A percentile compares a stretch with the other conserved stretches of the same genome.
phyloP scores from a whole-genome alignment of 2,113 vertebrate species.

The Glaucomys volans region DNA sequence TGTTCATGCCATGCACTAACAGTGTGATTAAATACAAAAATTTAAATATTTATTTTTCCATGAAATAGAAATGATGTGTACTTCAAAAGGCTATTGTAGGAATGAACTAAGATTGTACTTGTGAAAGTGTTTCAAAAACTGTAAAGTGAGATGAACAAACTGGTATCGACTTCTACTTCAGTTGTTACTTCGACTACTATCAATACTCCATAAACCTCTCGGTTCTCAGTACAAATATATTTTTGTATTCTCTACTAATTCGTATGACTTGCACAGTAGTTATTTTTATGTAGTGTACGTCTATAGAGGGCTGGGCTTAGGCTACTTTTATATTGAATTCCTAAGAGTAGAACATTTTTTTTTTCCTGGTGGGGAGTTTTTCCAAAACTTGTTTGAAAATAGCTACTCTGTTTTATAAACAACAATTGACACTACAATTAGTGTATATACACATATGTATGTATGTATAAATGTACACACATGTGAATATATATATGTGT shows the following conservation, averaged over 20 bases:
- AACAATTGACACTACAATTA: background rate
- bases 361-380: background rate
- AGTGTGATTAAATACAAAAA: background rate
- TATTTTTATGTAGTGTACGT: background rate
- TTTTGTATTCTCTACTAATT: background rate
- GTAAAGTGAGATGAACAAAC: accelerated
- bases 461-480: background rate
- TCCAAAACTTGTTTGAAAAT: background rate
- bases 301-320: background rate
- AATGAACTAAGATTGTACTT: background rate
- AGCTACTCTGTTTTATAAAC: background rate
- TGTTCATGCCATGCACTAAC: background rate
- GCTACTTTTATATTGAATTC: background rate
- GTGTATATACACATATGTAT: background rate
- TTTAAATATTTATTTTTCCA: background rate
- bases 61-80: background rate
- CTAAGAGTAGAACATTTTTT: background rate
- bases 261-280: background rate
- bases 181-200: background rate
- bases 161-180: background rate
- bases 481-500: background rate
- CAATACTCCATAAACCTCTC: background rate
- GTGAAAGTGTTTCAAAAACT: background rate
- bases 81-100: background rate
- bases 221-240: background rate